These are phyloP conservation scores for Limenitis camilla DNA, from an alignment of 2,888 invertebrate species.

Conservation along the genomic window DNA sequence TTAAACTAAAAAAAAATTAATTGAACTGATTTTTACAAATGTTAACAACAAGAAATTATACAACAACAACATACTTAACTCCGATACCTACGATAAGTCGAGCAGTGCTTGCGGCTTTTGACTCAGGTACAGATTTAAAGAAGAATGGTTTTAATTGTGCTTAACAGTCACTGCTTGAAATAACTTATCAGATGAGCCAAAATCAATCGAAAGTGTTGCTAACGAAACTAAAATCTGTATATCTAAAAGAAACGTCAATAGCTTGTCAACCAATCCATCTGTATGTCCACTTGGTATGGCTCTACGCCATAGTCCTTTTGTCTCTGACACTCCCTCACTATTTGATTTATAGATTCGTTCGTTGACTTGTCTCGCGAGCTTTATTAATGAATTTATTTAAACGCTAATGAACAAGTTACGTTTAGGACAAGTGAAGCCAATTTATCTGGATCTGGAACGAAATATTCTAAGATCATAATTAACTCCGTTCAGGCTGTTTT, in stretches of 20 bases:
- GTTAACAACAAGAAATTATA: no score
- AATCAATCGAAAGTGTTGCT: no score
- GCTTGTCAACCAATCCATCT: background rate
- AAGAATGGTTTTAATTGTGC: no score
- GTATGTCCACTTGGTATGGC: slow-evolving; percentile 13
- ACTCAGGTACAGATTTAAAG: no score
- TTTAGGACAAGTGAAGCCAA: slow-evolving; percentile 67
- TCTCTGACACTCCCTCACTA: slow-evolving; percentile 71
- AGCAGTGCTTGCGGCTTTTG: no score
- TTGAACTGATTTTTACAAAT: no score
- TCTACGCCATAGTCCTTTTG: slow-evolving; percentile 61
- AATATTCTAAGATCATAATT: slow-evolving; percentile 56
- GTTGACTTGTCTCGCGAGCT: slow-evolving; percentile 65
- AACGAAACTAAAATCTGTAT: no score
- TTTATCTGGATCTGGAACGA: slow-evolving; percentile 57
- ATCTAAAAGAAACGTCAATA: background rate
- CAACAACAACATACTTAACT: no score
- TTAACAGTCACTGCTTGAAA: no score
- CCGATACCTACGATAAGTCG: no score
- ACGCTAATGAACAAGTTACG: slow-evolving; percentile 71
- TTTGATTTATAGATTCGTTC: slow-evolving; percentile 72
- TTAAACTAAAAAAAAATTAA: no score
- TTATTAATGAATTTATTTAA: slow-evolving; percentile 75
- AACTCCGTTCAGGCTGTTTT: slow-evolving; percentile 23
- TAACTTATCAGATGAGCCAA: no score